These are phyloP conservation scores for Enteromius argenteus DNA, from an alignment of 2,797 vertebrate genomes.

Conservation along the genomic window DNA sequence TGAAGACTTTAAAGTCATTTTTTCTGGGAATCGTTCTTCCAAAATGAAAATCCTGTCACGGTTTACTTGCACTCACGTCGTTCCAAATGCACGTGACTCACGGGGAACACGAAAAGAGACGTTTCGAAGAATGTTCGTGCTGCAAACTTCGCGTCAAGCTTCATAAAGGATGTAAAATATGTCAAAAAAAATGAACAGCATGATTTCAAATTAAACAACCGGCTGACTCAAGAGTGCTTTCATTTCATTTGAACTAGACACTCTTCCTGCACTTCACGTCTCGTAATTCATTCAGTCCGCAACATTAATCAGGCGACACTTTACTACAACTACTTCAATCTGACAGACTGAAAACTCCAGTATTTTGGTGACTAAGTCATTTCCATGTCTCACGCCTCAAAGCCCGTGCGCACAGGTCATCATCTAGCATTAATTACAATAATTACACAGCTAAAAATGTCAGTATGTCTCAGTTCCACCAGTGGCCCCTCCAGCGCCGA, in stretches of 20 bases:
- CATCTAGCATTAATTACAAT: slow-evolving; percentile 41
- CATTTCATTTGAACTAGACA: not conserved
- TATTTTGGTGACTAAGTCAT: slow-evolving; percentile 16
- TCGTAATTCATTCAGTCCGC: not conserved
- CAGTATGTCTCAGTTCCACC: slow-evolving; percentile 12
- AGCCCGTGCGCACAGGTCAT: slow-evolving; percentile 40
- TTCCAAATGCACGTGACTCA: not conserved
- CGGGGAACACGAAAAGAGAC: not conserved
- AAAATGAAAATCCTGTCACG: slow-evolving; percentile 1
- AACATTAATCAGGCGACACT: not conserved
- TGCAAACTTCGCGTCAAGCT: not conserved
- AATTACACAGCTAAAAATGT: slow-evolving; percentile 38
- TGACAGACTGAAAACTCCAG: not conserved
- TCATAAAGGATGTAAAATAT: not conserved
- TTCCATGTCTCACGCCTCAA: slow-evolving; percentile 22
- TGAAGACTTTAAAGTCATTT: not conserved
- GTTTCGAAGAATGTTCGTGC: not conserved
- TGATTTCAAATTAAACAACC: not conserved
- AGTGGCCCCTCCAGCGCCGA: slow-evolving; percentile 11
- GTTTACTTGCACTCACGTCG: not conserved
- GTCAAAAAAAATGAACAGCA: not conserved
- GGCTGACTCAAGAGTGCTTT: no score
- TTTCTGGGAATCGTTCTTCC: not conserved
- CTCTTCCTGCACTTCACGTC: not conserved
- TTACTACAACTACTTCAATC: not conserved